Evolutionary conservation across 2,888 invertebrate species (phyloP).

Genomic region (Allacma fusca): DNA sequence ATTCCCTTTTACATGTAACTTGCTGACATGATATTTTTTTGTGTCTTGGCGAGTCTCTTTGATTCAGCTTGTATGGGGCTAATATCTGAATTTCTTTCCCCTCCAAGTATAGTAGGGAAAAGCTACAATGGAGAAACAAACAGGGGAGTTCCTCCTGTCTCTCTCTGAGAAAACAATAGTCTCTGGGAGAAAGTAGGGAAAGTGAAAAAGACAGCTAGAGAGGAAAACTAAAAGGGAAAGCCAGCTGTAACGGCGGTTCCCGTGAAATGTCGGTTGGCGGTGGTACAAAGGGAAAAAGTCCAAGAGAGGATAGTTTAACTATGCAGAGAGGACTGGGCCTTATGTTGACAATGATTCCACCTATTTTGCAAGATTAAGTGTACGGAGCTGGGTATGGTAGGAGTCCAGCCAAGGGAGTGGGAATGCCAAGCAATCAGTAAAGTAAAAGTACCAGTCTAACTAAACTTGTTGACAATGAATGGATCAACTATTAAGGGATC

Average conservation of each 20-base stretch:
- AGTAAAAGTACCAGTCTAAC: conserved; percentile 31
- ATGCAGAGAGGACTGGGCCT: neutral
- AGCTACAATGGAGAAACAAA: neutral
- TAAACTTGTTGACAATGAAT: conserved; percentile 41
- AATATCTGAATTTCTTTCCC: neutral
- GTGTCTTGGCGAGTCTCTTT: neutral
- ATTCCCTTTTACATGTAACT: neutral
- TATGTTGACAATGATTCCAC: neutral
- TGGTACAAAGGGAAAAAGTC: neutral
- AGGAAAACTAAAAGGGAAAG: neutral
- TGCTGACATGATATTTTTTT: conserved; percentile 4
- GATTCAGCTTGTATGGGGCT: neutral
- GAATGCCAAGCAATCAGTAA: conserved; percentile 27
- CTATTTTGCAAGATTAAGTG: neutral
- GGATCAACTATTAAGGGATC: conserved; percentile 8
- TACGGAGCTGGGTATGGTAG: neutral
- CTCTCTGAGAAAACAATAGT: no score
- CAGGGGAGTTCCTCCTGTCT: no score
- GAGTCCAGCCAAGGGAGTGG: neutral
- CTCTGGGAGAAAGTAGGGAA: neutral
- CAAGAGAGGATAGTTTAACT: neutral
- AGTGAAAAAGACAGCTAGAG: neutral
- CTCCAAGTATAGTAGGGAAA: neutral
- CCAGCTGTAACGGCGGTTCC: neutral
- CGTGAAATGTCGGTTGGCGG: neutral